Base-by-base conservation (phyloP, 2,797 vertebrate genomes). In the Oophaga sylvatica region DNA sequence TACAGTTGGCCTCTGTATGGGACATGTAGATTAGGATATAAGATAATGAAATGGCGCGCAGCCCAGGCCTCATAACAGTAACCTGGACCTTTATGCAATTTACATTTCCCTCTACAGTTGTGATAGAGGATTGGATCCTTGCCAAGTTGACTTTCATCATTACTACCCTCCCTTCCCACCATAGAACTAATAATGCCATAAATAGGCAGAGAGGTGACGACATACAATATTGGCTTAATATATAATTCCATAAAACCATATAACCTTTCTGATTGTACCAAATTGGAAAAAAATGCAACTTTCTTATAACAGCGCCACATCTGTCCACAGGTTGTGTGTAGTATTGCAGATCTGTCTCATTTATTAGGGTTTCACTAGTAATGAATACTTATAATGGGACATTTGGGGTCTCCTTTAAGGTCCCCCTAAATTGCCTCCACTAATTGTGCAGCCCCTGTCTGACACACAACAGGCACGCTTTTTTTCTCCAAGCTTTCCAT, bases 31-130 rank as follows among this genome's bases (percentile, higher is more conserved):
- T 63, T 84, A 29, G 35, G 57, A 77, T 41, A 20, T 53, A 53
- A 65, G 86, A 77, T 62, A 29, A 77, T 81, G 35, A 63, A n/a
- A 80, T 80, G 78, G 56, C 80, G 29, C 31, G 5, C 12, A 19
- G 77, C 76, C 78, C 29, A 53, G 67, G 45, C 22, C 20, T 20
- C 22, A 81, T 35, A 35, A 20, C 56, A 81, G 60, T 26, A 60
- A 80, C 3, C 19, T 60, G 57, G 1, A 16, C 16, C 70, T 80
- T 73, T 41, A 68, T 17, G 20, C 41, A 35, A 81, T 81, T 81
- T 75, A 48, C 35, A 53, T 62, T 77, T 81, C 15, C 31, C 45
- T 31, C 80, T 68, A 45, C 60, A 31, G 26, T 31, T 19, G 45
- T 35, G 22, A 13, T 41, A 16, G n/a, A 68, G n/a, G 71, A 70